A percentile compares a stretch with the other conserved stretches of the same genome.
These are phyloP conservation scores for Marasmarcha lunaedactyla DNA, from an alignment of 2,888 invertebrate species.

Conservation along the genomic window DNA sequence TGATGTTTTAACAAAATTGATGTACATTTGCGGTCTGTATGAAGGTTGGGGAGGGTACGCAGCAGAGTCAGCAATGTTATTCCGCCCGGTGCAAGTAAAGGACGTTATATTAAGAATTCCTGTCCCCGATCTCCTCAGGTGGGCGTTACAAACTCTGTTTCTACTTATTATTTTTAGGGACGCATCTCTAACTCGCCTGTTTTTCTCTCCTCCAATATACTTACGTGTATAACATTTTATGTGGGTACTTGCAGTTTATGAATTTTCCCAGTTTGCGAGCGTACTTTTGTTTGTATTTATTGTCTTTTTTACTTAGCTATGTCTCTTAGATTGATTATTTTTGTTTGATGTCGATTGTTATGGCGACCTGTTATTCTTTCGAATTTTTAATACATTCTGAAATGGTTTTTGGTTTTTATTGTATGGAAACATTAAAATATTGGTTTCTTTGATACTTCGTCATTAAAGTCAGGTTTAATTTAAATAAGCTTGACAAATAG, in stretches of 20 bases:
- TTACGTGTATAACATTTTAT: constrained; percentile 26
- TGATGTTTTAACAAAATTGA: background rate
- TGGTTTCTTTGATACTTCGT: too few species aligned
- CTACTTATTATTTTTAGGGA: constrained; percentile 60
- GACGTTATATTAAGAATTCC: constrained; percentile 68
- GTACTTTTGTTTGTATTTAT: background rate
- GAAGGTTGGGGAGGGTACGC: background rate
- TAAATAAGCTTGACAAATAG: background rate
- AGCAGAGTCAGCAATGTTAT: constrained; percentile 55
- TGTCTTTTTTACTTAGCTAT: background rate
- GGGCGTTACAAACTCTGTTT: constrained; percentile 56
- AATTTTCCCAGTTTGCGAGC: constrained; percentile 25
- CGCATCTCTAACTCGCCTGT: constrained; percentile 38
- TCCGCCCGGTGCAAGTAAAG: constrained; percentile 59
- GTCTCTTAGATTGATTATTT: constrained; percentile 1
- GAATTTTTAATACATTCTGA: too few species aligned
- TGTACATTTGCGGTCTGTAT: background rate
- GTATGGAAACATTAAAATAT: too few species aligned
- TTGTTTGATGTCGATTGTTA: background rate
- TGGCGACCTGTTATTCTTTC: too few species aligned
- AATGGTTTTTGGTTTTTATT: too few species aligned
- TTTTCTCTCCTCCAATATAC: constrained; percentile 48
- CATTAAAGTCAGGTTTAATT: too few species aligned
- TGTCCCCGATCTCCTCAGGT: constrained; percentile 61
- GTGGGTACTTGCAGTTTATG: constrained; percentile 33